A percentile compares a stretch with the other conserved stretches of the same genome.
Conservation (phyloP, 2,888 invertebrate genomes). For the Agapostemon virescens region DNA sequence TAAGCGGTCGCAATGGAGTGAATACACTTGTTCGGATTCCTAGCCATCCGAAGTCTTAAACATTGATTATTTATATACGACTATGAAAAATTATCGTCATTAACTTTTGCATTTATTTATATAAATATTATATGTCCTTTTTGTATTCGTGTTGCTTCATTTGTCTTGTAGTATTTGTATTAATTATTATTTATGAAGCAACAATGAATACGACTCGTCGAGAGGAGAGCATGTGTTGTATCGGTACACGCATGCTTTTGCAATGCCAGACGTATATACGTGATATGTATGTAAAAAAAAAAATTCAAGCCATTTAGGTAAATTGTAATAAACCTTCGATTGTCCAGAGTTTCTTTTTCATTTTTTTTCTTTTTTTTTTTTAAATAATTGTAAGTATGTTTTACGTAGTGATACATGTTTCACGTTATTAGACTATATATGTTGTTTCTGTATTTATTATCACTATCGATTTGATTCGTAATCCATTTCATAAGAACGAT, state of each 20-base stretch:
- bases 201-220: conserved; percentile 33
- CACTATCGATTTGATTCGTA: conserved; percentile 54
- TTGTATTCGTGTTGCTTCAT: conserved; percentile 56
- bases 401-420: conserved; percentile 44
- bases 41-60: conserved; percentile 33
- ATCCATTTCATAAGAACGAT: conserved; percentile 51
- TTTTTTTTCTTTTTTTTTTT: conserved; percentile 47
- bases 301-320: conserved; percentile 60
- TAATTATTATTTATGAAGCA: conserved; percentile 53
- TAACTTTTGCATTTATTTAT: conserved; percentile 64
- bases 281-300: conserved; percentile 63
- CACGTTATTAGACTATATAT: conserved; percentile 48
- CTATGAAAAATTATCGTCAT: conserved; percentile 28
- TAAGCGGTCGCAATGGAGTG: conserved; percentile 29
- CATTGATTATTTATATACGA: conserved; percentile 45
- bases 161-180: conserved; percentile 59
- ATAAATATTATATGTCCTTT: conserved; percentile 25
- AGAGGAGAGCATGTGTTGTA: conserved; percentile 32
- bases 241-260: conserved; percentile 37
- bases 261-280: conserved; percentile 47
- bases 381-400: conserved; percentile 58
- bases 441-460: conserved; percentile 67
- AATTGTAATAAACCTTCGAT: conserved; percentile 63
- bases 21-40: conserved; percentile 35
- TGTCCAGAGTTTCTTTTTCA: conserved; percentile 34